Evolutionary conservation across 1,140 invertebrate species (phyloP), one percentile per base, ranked within the genome.

Genomic region (Drosophila baimaii): DNA sequence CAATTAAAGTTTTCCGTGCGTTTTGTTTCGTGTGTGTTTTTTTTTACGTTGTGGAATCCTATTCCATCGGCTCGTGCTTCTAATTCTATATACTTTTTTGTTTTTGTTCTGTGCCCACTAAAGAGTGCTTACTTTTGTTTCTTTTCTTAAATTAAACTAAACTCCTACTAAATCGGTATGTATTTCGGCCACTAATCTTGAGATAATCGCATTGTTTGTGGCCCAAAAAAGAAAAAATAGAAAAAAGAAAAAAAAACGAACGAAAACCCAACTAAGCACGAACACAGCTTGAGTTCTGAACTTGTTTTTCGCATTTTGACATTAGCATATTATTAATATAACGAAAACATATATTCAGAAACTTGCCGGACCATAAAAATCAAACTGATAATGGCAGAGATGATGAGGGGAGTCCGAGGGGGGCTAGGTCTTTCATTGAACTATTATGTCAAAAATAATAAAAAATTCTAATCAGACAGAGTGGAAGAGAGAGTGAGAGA

Each of bases 1-100:
- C 85, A 90, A 91, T 72, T 89, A 49, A 61, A 62, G 59, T 88
- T 79, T 81, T 77, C 46, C 43, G 41, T 39, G 15, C 54, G 35
- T 72, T 71, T 64, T 31, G 9, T 29, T 19, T 15, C 2, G 21
- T 13, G 9, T n/a, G 13, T n/a, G 46, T 58, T 62, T 44, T n/a
- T 58, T 58, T 62, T 44, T 58, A 31, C 49, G 27, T 33, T n/a
- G 35, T 62, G 33, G 6, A 31, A 56, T 19, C 37, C 39, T 12
- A 29, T 51, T 52, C 35, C 8, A 9, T 25, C 37, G 56, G 37
- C 4, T 62, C 23, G 62, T 19, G 19, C 3, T 33, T 10, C 44
- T 10, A 54, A n/a, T 31, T 13, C 12, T 5, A 54, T 23, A 51
- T 15, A 49, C 3, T 44, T 41, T n/a, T 49, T 44, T 41, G n/a